Base-by-base conservation (phyloP, 2,113 vertebrate genomes). In the Bujurquina vittata region DNA sequence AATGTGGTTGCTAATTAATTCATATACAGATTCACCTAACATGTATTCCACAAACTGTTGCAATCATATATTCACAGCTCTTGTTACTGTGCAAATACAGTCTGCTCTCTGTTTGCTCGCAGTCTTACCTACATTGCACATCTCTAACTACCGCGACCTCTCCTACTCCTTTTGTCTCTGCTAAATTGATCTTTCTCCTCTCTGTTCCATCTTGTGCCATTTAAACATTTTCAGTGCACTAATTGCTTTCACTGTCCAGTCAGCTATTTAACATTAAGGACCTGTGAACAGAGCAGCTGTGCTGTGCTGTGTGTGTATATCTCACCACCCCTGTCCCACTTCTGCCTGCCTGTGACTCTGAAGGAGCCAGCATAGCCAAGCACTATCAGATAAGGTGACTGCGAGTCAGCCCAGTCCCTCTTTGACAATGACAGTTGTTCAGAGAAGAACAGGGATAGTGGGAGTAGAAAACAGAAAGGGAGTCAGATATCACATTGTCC, bases 331-430 rank as follows among this genome's bases (percentile, higher is more conserved):
- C 76, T 57, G 72, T 80, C 77, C 43, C 80, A 10, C 79, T 83
- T 72, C 31, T 83, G 60, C 69, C 75, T 67, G 62, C 49, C 78
- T 35, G 43, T 81, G 61, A 46, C 79, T 87, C 46, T 86, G 52
- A 77, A 81, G 46, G 61, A 65, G 74, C 79, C 15, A 31, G 26
- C 62, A 74, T 67, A 63, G 79, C 73, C 60, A 73, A 78, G 79
- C 83, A 65, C 56, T 91, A 89, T 91, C 86, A 81, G 72, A 67
- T 81, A 17, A 61, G 58, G 83, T 81, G 88, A 90, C 69, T 91
- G 86, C 72, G 90, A 87, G 80, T 69, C 26, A 29, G 85, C 37
- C 75, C 79, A 88, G 18, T 82, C 67, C 55, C 58, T 88, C 79
- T 81, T 31, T 67, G 90, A 92, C 91, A 92, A 90, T 84, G 62